These are phyloP conservation scores for Ceyx margarethae DNA, from an alignment of 2,113 vertebrate species.

Conservation along the genomic window DNA sequence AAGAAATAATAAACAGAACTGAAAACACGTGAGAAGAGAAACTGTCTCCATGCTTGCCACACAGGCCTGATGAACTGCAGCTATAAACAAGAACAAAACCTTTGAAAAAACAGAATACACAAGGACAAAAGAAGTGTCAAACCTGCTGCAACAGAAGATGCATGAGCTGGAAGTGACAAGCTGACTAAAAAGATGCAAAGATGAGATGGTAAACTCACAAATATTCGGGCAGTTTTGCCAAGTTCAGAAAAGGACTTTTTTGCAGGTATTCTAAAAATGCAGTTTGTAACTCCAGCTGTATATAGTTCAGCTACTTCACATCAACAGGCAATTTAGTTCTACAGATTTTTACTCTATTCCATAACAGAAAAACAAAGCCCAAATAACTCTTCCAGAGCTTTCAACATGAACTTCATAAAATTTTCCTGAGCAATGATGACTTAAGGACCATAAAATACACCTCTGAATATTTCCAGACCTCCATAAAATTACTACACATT, in stretches of 20 bases:
- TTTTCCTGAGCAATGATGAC: not conserved
- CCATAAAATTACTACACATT: not conserved
- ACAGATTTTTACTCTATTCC: not conserved
- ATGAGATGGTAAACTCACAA: not conserved
- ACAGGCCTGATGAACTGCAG: not conserved
- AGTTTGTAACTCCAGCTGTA: not conserved
- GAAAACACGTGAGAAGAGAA: not conserved
- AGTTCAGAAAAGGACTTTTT: not conserved
- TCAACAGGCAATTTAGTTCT: not conserved
- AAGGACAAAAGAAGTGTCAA: not conserved
- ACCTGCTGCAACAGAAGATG: not conserved
- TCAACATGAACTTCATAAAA: not conserved
- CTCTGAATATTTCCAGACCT: not conserved
- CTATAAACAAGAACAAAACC: not conserved
- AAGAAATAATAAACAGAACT: not conserved
- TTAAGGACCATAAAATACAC: not conserved
- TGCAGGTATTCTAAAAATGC: not conserved
- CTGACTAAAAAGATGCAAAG: not conserved
- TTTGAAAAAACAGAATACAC: not conserved
- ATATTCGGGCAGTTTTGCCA: not conserved
- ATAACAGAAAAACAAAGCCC: not conserved
- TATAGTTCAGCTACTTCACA: not conserved
- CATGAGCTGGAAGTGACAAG: not conserved
- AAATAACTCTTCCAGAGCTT: not conserved
- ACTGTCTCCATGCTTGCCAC: not conserved